Conservation (phyloP, 2,113 vertebrate genomes). For the Galemys pyrenaicus region DNA sequence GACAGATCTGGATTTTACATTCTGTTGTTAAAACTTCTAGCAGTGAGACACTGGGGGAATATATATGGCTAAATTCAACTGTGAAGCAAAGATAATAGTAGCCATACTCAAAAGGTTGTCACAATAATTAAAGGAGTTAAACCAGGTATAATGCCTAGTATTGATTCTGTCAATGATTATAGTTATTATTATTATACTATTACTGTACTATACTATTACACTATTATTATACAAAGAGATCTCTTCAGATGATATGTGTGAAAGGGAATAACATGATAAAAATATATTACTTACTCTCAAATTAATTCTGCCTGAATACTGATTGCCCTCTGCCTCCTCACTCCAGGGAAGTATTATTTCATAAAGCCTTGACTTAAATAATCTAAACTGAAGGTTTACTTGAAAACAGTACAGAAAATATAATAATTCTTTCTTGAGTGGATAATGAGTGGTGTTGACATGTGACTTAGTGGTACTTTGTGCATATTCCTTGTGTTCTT, state of each 20-base stretch:
- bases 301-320: background rate
- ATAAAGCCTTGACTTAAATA: background rate
- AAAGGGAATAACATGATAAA: background rate
- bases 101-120: background rate
- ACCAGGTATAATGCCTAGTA: background rate
- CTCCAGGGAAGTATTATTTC: background rate
- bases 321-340: background rate
- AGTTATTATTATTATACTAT: background rate
- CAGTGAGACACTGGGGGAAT: background rate
- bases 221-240: background rate
- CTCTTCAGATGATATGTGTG: background rate
- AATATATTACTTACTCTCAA: background rate
- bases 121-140: background rate
- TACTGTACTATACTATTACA: background rate
- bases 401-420: background rate
- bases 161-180: background rate
- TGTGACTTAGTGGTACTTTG: background rate
- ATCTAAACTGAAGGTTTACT: background rate
- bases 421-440: background rate
- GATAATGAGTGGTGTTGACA: background rate
- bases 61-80: background rate
- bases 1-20: background rate
- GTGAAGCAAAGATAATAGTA: background rate
- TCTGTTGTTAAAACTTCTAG: background rate
- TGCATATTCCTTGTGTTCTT: background rate